Evolutionary conservation across 2,888 invertebrate genomes (phyloP).

Genomic region (Epicampocera succincta): DNA sequence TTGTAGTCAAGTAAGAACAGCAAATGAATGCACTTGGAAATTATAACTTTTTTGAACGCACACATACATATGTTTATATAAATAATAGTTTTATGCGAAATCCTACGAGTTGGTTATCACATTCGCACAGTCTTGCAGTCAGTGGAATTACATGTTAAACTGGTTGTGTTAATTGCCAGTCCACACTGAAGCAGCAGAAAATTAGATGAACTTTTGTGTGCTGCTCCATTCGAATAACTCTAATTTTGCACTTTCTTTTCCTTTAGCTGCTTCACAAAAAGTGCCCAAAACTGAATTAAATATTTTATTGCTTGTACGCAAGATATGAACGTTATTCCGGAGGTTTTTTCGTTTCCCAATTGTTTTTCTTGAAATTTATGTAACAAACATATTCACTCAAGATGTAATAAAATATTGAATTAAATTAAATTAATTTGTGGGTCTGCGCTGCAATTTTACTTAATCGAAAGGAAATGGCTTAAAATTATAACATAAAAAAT

Average conservation of each 20-base stretch:
- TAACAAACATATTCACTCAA: slow-evolving; percentile 6
- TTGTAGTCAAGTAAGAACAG: neutral
- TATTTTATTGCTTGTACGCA: neutral
- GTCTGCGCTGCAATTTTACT: slow-evolving; percentile 38
- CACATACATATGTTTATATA: too few relatives aligned
- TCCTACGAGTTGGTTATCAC: too few relatives aligned
- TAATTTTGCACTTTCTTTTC: too few relatives aligned
- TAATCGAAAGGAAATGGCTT: slow-evolving; percentile 6
- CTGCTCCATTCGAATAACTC: too few relatives aligned
- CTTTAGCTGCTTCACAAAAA: neutral
- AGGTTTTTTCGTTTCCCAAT: neutral
- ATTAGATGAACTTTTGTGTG: too few relatives aligned
- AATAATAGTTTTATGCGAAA: too few relatives aligned
- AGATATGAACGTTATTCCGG: slow-evolving; percentile 14
- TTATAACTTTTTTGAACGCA: neutral
- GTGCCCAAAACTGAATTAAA: neutral
- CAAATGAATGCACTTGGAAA: neutral
- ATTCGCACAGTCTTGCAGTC: too few relatives aligned
- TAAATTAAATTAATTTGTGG: slow-evolving; percentile 64
- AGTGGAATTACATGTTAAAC: too few relatives aligned
- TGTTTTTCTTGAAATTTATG: too few relatives aligned
- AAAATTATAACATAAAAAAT: too few relatives aligned
- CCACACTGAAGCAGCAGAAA: too few relatives aligned
- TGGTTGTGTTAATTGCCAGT: too few relatives aligned
- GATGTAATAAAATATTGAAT: slow-evolving; percentile 63